Evolutionary conservation across 2,888 invertebrate genomes (phyloP).

Genomic region (Clunio marinus): DNA sequence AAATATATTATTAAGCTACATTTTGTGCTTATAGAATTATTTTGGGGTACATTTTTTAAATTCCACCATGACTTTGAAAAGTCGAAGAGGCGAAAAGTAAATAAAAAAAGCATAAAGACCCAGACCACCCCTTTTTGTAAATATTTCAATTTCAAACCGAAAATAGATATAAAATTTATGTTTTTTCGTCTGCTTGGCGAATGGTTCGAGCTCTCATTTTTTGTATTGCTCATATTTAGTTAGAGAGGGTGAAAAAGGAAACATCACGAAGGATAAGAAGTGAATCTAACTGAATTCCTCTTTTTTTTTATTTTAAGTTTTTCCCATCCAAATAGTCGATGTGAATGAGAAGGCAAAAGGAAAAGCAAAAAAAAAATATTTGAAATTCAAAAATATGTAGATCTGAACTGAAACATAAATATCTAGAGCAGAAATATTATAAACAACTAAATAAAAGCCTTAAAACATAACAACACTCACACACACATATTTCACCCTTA

Average conservation of each 20-base stretch:
- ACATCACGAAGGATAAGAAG: too few species aligned
- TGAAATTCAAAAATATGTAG: conserved; percentile 26
- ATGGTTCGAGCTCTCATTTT: not conserved
- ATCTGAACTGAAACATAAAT: conserved; percentile 3
- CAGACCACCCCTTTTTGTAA: not conserved
- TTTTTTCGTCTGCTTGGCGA: not conserved
- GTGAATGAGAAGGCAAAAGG: not conserved
- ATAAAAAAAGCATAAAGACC: not conserved
- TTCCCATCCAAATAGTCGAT: too few species aligned
- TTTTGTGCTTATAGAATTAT: too few species aligned
- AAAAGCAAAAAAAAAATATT: not conserved
- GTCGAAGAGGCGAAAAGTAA: not conserved
- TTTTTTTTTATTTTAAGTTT: too few species aligned
- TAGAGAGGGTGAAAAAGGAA: not conserved
- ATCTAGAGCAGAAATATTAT: conserved; percentile 9
- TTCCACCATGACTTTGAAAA: not conserved
- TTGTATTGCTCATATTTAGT: not conserved
- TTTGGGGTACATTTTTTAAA: too few species aligned
- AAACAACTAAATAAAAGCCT: conserved; percentile 1
- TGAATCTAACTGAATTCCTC: not conserved
- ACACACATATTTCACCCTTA: not conserved
- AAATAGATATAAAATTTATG: not conserved
- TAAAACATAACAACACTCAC: not conserved
- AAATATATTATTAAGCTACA: too few species aligned
- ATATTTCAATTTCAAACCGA: not conserved